Evolutionary conservation across 2,888 invertebrate species (phyloP), one percentile per base, ranked within the genome.

Genomic region (Diloba caeruleocephala): DNA sequence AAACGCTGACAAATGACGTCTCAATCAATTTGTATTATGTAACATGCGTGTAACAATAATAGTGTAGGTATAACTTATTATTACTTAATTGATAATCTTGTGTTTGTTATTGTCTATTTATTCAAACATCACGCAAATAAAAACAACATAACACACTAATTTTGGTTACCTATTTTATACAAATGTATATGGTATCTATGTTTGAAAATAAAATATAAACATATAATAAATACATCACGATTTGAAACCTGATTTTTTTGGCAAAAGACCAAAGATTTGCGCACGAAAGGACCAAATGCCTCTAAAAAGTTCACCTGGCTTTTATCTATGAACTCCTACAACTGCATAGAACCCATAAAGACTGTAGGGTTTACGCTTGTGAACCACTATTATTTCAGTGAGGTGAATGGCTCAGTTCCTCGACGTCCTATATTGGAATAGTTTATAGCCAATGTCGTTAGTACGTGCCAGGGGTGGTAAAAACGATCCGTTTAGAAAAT

Each of bases 381-480:
- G 63, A 71, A 64, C 71, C 62, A 69, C 76, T 76, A 75, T 76
- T 81, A 79, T 81, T 80, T 78, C 71, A 78, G 58, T 73, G 71
- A 81, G 73, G 69, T 65, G 70, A 78, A 74, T 67, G 75, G 75
- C 67, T 78, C 75, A 79, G 74, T 76, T 71, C 41, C 72, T 75
- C 76, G 81, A 78, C 80, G 80, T 78, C 84, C 82, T 82, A 87
- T 89, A 87, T 85, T 82, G 69, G 76, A 80, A 85, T 89, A 82
- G 81, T 89, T 89, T 88, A 89, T 88, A 76, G 79, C 78, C 81
- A 75, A 79, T 82, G 83, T 78, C 78, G 65, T 76, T 62, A 74
- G 76, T 76, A 86, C 88, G 88, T 89, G 89, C 76, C 69, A 45
- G 67, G 81, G 66, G 66, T 79, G 63, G 72, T 57, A 68, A 82